Evolutionary conservation across 2,888 invertebrate genomes (phyloP), one percentile per base, ranked within the genome.

Genomic region (Beris chalybata): DNA sequence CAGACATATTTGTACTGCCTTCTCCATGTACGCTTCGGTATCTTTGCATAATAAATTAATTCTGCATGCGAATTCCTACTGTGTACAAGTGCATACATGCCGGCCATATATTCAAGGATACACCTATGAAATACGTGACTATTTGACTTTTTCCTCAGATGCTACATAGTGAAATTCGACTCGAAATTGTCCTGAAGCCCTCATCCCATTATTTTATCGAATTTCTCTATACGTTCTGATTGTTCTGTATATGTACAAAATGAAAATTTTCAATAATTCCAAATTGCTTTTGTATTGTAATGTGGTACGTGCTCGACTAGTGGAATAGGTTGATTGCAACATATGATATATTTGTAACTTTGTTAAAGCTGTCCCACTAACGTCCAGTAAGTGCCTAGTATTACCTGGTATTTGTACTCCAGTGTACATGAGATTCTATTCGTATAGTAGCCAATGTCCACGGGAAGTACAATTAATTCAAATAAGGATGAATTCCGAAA

Each of bases 251-350:
- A 22, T 22, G 63, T 43, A 52, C 52, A n/a, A 56, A 67, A 67
- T 67, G 67, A 57, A 59, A 63, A 67, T 67, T 67, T 67, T 67
- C 67, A 67, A 67, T 67, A 67, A 67, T 67, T 67, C 63, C 67
- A 44, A 56, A 67, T 50, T 38, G 48, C 63, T 67, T 67, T 56
- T 58, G 56, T 63, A 67, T 67, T 63, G 56, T 48, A 59, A 50
- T 67, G 48, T 50, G 56, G 47, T 67, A 67, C 67, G 67, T 67
- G 67, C 56, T 44, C 50, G 59, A 59, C 31, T 59, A 31, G 13
- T 59, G 3, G 30, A 32, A 22, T 32, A 59, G 50, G 22, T 31
- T 48, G 48, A 59, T 32, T 22, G 22, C 22, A 22, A 22, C 22
- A 22, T 22, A 22, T 3, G 22, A 22, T 22, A 22, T 22, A 22